These are phyloP conservation scores for Monodelphis domestica DNA, from an alignment of 2,797 vertebrate species.

Conservation along the genomic window DNA sequence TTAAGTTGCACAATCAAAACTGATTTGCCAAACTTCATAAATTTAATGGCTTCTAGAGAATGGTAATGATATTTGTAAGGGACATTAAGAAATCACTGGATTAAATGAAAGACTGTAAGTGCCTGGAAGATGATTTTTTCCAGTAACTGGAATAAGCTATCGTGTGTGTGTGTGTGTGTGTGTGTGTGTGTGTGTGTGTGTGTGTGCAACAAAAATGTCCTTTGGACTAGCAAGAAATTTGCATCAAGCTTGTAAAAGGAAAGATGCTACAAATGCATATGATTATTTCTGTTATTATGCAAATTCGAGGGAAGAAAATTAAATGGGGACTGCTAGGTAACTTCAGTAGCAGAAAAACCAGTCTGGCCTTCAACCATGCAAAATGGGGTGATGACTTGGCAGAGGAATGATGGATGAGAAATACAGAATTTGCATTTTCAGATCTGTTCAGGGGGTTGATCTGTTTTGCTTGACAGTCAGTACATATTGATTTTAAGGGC, in stretches of 20 bases:
- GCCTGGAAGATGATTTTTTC: conserved; percentile 8
- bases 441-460: background rate
- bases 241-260: background rate
- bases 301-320: background rate
- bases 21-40: conserved; percentile 59
- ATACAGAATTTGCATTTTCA: background rate
- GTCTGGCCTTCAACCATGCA: background rate
- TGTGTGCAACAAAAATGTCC: conserved; percentile 1
- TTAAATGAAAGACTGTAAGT: conserved; percentile 40
- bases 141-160: background rate
- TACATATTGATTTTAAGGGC: background rate
- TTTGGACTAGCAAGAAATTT: conserved; percentile 1
- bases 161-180: no score
- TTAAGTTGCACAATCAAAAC: conserved; percentile 61
- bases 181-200: no score
- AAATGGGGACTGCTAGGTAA: background rate
- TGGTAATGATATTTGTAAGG: conserved; percentile 15
- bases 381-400: background rate
- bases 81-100: conserved; percentile 54
- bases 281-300: background rate
- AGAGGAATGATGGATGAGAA: background rate
- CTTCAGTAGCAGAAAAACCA: background rate
- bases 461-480: background rate
- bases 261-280: background rate
- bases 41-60: conserved; percentile 44